phyloP scores from a whole-genome alignment of 2,113 vertebrate genomes.

The Mus musculus region DNA sequence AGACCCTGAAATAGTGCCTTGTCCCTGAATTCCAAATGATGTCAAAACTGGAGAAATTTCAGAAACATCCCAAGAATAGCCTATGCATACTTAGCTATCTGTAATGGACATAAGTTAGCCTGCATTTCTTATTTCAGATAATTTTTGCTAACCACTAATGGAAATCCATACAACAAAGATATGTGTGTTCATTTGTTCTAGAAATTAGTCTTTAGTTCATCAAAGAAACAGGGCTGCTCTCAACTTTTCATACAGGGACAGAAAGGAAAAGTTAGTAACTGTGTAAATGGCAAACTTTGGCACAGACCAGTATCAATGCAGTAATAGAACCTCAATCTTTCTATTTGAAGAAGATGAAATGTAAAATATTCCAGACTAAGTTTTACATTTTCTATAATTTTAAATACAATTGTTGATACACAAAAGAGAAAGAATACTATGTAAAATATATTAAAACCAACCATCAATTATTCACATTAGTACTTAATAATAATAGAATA shows the following conservation, averaged over 20 bases:
- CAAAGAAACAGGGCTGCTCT: neutral
- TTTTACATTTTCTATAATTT: neutral
- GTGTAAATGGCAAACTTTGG: neutral
- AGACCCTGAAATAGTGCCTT: neutral
- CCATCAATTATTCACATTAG: neutral
- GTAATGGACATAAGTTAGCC: neutral
- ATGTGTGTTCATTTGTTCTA: neutral
- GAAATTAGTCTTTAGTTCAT: constrained; percentile 2
- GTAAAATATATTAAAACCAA: constrained; percentile 20
- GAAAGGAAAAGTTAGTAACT: constrained; percentile 30
- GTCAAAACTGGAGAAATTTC: neutral
- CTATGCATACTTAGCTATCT: constrained; percentile 1
- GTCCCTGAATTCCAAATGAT: neutral
- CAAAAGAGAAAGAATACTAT: neutral
- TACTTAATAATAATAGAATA: neutral
- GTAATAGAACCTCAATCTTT: constrained; percentile 15
- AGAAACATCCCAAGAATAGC: neutral
- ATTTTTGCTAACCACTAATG: constrained; percentile 6
- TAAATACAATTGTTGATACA: constrained; percentile 19
- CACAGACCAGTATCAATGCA: neutral
- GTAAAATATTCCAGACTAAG: neutral
- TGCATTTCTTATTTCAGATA: constrained; percentile 16
- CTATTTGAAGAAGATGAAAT: neutral
- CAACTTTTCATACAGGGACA: neutral
- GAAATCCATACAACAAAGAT: neutral